Evolutionary conservation across 2,888 invertebrate species (phyloP), one percentile per base, ranked within the genome.

Genomic region (Drosophila leonis): DNA sequence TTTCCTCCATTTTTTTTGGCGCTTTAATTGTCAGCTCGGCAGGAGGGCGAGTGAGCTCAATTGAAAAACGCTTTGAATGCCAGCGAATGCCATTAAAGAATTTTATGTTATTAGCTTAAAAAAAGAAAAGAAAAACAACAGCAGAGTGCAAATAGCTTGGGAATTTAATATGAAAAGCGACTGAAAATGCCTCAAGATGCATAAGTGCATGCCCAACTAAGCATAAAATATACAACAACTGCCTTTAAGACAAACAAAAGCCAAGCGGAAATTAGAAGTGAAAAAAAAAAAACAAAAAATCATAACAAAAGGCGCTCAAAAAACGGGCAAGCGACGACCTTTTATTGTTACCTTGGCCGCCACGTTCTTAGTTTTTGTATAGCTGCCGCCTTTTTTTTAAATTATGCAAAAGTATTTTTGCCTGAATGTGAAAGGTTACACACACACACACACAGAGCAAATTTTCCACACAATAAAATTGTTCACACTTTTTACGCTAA

Each of bases 381-480:
- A 41, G 41, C 41, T 18, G 20, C 44, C 20, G 13, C 2, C 55
- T 31, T 15, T 15, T n/a, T 60, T 46, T 49, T 76, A 82, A 86
- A 84, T 82, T 79, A 84, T 88, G 82, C 77, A 82, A 77, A 87
- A 71, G 70, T 65, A 64, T 75, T 73, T 66, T 37, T 20, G 59
- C 54, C 46, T 57, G 72, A 48, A 70, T 75, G 64, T 61, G 64
- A 65, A 65, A 72, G 62, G 75, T 49, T 61, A 60, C 54, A 57
- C 35, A 65, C 48, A 60, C 51, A 66, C 42, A 63, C 42, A 57
- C 39, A 65, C 51, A 64, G 41, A 59, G 76, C 62, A 67, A 67
- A 79, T 84, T 86, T 88, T 88, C 84, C 88, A 72, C 87, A 75
- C 84, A 88, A 88, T 86, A 79, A 82, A 86, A 79, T 81, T 81